Base-by-base conservation (phyloP, 2,797 vertebrate species). In the Sparus aurata region DNA sequence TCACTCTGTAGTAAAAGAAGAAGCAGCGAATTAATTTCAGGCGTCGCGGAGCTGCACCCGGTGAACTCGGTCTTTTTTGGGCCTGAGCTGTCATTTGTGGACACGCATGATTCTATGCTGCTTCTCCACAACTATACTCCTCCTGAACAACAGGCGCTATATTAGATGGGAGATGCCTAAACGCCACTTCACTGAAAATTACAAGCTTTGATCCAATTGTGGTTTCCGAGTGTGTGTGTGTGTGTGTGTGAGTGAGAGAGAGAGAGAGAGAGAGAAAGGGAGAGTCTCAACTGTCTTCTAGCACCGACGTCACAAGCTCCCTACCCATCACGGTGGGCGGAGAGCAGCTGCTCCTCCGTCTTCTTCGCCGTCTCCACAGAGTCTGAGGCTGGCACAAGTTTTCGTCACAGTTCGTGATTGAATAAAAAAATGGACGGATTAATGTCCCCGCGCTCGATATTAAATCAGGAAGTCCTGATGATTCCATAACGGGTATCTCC, bases 1-100 rank as follows among this genome's bases (percentile, higher is more conserved):
- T 89, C 81, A 69, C 55, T 79, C 49, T 72, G 79, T 73, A 57
- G 73, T 58, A 70, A 78, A 76, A 59, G 43, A 20, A 75, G 59
- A 78, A 65, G 53, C 17, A 0, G 38, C 64, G 68, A 69, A 76
- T 83, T 82, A 68, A 85, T 90, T 76, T 79, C 50, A 67, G 75
- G 41, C 3, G 2, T 15, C 0, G 11, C n/a, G 54, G 62, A 60
- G 57, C 46, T 88, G 79, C 77, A 89, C 89, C 84, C 86, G 3
- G 53, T 85, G 82, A 94, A 77, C 91, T 82, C 55, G 34, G 65
- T 80, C 53, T 75, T 78, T 75, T 75, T 49, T 47, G 18, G 53
- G 65, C 43, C 69, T 58, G 83, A 89, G 70, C 86, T 91, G 83
- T 93, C 84, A 92, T 92, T 95, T 91, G 92, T 85, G 93, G 92